These are phyloP conservation scores for Brachyptera risi DNA, from an alignment of 2,888 invertebrate genomes.

Conservation along the genomic window DNA sequence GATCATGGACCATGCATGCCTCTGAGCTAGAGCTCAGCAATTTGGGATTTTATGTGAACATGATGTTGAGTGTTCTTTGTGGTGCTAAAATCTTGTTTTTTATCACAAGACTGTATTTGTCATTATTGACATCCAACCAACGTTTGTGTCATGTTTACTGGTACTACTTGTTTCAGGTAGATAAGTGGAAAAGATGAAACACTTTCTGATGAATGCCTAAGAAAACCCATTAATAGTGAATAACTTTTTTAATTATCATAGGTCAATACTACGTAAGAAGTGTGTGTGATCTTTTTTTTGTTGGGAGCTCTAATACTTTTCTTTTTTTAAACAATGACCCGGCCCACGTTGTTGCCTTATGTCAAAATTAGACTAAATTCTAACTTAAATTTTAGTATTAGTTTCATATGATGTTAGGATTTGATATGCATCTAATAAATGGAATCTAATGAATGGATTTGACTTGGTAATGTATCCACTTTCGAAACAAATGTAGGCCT, in stretches of 20 bases:
- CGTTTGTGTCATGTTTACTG: neutral
- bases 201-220: no score
- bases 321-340: neutral
- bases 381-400: neutral
- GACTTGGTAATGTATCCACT: no score
- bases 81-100: slow-evolving; percentile 24
- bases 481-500: no score
- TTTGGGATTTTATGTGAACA: slow-evolving; percentile 5
- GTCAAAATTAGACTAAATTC: neutral
- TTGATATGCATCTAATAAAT: no score
- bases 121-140: neutral
- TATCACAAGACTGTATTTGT: neutral
- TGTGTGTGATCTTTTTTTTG: neutral
- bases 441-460: no score
- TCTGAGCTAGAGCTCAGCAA: slow-evolving; percentile 26
- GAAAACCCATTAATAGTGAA: no score
- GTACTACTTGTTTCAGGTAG: no score
- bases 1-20: slow-evolving; percentile 29
- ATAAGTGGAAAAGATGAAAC: no score
- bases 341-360: slow-evolving; percentile 29
- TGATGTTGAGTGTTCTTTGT: slow-evolving; percentile 28
- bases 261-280: neutral
- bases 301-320: no score
- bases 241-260: neutral
- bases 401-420: neutral